A percentile compares a stretch with the other conserved stretches of the same genome.
Evolutionary conservation across 2,797 vertebrate genomes (phyloP).

Genomic region (Taenioides sp.): DNA sequence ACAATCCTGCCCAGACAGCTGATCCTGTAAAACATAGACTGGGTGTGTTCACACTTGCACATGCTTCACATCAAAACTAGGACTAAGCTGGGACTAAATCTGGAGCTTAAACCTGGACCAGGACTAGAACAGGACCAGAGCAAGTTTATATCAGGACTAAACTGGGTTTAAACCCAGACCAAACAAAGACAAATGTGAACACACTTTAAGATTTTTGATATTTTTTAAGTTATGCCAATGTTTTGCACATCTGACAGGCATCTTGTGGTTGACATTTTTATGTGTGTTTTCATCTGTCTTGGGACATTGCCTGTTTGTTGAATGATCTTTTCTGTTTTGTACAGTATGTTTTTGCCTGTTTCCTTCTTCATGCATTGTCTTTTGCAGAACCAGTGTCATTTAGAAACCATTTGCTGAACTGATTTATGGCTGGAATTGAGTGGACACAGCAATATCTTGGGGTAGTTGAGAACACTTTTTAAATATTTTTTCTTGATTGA

Average conservation of each 20-base stretch:
- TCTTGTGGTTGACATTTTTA: slow-evolving; percentile 15
- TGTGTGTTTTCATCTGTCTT: slow-evolving; percentile 46
- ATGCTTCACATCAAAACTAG: too few relatives aligned
- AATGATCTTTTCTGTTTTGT: slow-evolving; percentile 59
- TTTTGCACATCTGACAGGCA: not conserved
- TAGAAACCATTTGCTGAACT: slow-evolving; percentile 78
- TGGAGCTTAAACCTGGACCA: not conserved
- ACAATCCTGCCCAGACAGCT: not conserved
- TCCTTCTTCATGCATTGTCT: slow-evolving; percentile 69
- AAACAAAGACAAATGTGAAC: not conserved
- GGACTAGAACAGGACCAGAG: too few relatives aligned
- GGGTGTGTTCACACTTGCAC: not conserved
- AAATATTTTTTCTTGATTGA: slow-evolving; percentile 46
- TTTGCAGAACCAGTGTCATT: slow-evolving; percentile 77
- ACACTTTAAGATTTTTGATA: not conserved
- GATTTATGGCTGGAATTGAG: slow-evolving; percentile 71
- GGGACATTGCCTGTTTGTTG: slow-evolving; percentile 44
- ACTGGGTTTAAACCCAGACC: not conserved
- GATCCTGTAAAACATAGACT: not conserved
- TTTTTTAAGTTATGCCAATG: not conserved
- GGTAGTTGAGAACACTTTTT: slow-evolving; percentile 74
- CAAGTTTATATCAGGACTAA: not conserved
- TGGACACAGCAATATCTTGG: slow-evolving; percentile 69
- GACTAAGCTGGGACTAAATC: not conserved
- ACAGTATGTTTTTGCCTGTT: slow-evolving; percentile 65